These are phyloP conservation scores for Montipora capitata DNA, from an alignment of 92 coral and sea anemone genomes.

Conservation along the genomic window DNA sequence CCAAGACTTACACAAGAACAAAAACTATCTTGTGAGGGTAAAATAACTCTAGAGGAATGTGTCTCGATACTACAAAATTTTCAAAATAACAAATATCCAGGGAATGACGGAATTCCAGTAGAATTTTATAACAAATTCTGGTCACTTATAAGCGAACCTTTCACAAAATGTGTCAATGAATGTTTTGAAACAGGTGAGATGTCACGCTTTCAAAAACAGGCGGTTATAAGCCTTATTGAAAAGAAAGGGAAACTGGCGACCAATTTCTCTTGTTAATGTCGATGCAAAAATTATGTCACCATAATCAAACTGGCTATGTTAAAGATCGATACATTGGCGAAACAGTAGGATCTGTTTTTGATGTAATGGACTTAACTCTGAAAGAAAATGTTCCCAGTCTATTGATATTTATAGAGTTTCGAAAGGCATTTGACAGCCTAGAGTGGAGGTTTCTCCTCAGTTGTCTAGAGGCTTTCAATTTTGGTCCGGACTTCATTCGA, in stretches of 20 bases:
- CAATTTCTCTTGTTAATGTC: background rate
- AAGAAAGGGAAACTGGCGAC: background rate
- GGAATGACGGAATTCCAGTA: no score
- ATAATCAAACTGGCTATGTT: background rate
- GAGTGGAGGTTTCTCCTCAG: no score
- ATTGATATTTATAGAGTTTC: background rate
- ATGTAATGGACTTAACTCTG: background rate
- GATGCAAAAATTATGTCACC: conserved; percentile 18
- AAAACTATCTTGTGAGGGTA: no score
- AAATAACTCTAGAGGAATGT: no score
- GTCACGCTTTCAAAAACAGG: conserved; percentile 12
- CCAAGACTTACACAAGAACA: no score
- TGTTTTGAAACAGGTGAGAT: conserved; percentile 10
- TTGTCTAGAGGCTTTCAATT: no score
- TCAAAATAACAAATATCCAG: no score
- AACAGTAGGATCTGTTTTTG: conserved; percentile 1
- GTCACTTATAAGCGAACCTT: background rate
- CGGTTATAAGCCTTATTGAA: background rate
- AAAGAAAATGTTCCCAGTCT: background rate
- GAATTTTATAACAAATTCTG: no score
- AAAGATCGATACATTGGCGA: background rate
- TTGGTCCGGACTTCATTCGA: no score
- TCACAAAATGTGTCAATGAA: background rate
- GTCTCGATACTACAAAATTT: no score
- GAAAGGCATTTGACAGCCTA: no score